A percentile compares a stretch with the other conserved stretches of the same genome.
These are phyloP conservation scores for Siderastrea radians DNA, from an alignment of 92 coral and sea anemone species.

Conservation along the genomic window DNA sequence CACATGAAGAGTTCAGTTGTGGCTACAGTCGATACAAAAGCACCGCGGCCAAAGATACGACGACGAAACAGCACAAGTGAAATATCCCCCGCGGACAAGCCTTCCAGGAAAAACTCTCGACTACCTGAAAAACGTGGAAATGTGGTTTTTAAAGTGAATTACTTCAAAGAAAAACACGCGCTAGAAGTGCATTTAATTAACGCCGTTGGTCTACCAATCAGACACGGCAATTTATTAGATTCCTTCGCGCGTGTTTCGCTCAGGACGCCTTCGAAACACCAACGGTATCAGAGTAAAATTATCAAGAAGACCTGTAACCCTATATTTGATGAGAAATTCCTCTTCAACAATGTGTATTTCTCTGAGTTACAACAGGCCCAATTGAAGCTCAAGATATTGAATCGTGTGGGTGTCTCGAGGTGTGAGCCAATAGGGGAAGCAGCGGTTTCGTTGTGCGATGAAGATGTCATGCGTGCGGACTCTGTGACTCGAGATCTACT, in stretches of 20 bases:
- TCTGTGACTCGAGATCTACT: slow-evolving; percentile 41
- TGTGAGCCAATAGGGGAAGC: slow-evolving; percentile 79
- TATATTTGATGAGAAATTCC: slow-evolving; percentile 74
- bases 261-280: slow-evolving; percentile 75
- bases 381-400: slow-evolving; percentile 70
- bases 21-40: slow-evolving; percentile 16
- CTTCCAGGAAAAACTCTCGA: slow-evolving; percentile 12
- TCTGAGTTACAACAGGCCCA: slow-evolving; percentile 65
- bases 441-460: slow-evolving; percentile 56
- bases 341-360: slow-evolving; percentile 63
- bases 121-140: slow-evolving; percentile 46
- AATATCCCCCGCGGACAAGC: background rate
- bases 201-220: slow-evolving; percentile 85
- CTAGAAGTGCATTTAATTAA: slow-evolving; percentile 75
- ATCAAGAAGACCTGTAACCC: slow-evolving; percentile 91
- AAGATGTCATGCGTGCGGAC: slow-evolving; percentile 50
- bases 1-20: slow-evolving; percentile 37
- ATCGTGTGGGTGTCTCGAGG: slow-evolving; percentile 69
- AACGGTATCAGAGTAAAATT: slow-evolving; percentile 77
- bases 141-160: slow-evolving; percentile 54
- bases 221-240: slow-evolving; percentile 63
- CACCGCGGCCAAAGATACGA: slow-evolving; percentile 6
- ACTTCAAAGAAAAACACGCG: slow-evolving; percentile 43
- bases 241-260: slow-evolving; percentile 73
- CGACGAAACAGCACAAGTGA: background rate